Conservation (phyloP, 53 echinoderm and acorn worm species). For the Hippasteria phrygiana region DNA sequence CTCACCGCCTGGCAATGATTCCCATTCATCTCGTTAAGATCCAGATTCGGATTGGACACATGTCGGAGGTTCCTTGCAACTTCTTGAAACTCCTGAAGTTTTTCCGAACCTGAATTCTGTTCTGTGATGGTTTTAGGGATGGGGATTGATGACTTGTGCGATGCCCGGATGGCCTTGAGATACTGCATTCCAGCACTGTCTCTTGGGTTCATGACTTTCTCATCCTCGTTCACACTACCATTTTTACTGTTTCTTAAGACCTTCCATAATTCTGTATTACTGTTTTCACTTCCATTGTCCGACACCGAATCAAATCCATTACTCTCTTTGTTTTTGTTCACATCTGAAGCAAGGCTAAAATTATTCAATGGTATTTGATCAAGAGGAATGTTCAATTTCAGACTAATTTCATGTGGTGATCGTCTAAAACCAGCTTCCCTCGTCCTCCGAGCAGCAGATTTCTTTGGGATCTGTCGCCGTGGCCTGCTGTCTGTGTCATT, state of each 20-base stretch:
- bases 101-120: conserved; percentile 31
- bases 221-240: background rate
- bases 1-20: conserved; percentile 36
- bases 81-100: conserved; percentile 72
- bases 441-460: conserved; percentile 44
- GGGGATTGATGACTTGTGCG: conserved; percentile 66
- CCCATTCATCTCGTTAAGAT: conserved; percentile 17
- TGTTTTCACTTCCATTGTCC: conserved; percentile 59
- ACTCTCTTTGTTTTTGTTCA: conserved; percentile 22
- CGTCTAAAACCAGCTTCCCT: conserved; percentile 48
- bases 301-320: conserved; percentile 50
- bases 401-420: conserved; percentile 25
- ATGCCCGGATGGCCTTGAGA: conserved; percentile 46
- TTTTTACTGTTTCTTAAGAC: conserved; percentile 10
- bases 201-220: conserved; percentile 20
- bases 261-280: background rate
- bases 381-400: conserved; percentile 70
- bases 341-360: conserved; percentile 27
- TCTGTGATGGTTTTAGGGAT: conserved; percentile 33
- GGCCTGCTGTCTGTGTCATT: background rate
- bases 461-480: conserved; percentile 48
- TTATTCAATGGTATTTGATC: conserved; percentile 53
- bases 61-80: conserved; percentile 80
- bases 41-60: conserved; percentile 5
- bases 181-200: conserved; percentile 59